These are phyloP conservation scores for Hypolimnas misippus DNA, from an alignment of 2,888 invertebrate genomes.

Conservation along the genomic window DNA sequence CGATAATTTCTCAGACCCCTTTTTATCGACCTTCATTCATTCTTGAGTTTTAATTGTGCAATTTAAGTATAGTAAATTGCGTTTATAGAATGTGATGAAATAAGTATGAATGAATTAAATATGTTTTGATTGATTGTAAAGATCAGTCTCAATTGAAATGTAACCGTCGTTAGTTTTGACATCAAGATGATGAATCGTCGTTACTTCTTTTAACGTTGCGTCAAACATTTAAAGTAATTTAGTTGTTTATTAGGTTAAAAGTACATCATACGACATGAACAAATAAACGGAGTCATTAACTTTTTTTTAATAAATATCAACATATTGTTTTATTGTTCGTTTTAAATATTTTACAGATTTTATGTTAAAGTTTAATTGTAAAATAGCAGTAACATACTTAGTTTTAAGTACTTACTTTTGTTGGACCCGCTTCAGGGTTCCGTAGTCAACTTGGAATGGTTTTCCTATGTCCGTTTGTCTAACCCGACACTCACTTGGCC, in stretches of 20 bases:
- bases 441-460: too few relatives aligned
- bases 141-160: neutral
- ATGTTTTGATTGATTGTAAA: neutral
- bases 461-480: too few relatives aligned
- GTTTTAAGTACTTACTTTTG: too few relatives aligned
- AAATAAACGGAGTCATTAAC: too few relatives aligned
- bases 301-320: too few relatives aligned
- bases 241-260: neutral
- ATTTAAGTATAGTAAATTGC: neutral
- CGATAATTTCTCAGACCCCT: conserved; percentile 4
- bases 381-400: too few relatives aligned
- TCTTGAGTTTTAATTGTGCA: neutral
- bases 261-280: too few relatives aligned
- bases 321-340: too few relatives aligned
- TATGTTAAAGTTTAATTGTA: too few relatives aligned
- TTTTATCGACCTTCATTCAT: neutral
- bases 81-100: conserved; percentile 9
- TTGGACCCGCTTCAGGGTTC: too few relatives aligned
- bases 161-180: neutral
- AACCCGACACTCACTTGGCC: too few relatives aligned
- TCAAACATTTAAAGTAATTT: neutral
- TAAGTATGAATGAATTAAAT: neutral
- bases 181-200: neutral
- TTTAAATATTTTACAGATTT: too few relatives aligned
- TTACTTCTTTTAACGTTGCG: neutral